Evolutionary conservation across 2,797 vertebrate genomes (phyloP).

Genomic region (Gastrophryne carolinensis): DNA sequence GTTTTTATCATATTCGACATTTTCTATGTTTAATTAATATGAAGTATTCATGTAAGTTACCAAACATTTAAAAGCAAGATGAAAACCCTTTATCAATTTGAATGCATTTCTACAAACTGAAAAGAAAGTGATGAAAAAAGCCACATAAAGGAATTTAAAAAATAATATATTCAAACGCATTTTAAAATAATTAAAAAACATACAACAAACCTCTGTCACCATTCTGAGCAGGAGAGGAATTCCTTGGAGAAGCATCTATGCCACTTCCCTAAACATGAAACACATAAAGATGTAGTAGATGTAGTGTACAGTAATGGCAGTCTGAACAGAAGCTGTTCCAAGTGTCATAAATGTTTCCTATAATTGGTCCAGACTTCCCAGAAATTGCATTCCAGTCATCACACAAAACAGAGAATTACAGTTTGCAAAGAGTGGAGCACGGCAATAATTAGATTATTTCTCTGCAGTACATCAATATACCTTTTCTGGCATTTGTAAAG

Average conservation of each 20-base stretch:
- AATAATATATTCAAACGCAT: too few relatives aligned
- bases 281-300: background rate
- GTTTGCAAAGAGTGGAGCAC: background rate
- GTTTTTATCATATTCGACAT: too few relatives aligned
- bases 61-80: too few relatives aligned
- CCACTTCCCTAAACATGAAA: slow-evolving; percentile 72
- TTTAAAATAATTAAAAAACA: too few relatives aligned
- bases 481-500: background rate
- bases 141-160: too few relatives aligned
- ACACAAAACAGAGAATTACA: background rate
- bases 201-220: slow-evolving; percentile 92
- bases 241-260: slow-evolving; percentile 90
- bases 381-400: background rate
- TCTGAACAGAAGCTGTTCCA: background rate
- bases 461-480: background rate
- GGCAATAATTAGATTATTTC: slow-evolving; percentile 16
- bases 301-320: slow-evolving; percentile 8
- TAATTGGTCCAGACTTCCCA: background rate
- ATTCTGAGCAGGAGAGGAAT: slow-evolving; percentile 87
- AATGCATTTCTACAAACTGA: too few relatives aligned
- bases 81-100: too few relatives aligned
- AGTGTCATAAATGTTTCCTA: background rate
- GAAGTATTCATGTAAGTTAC: too few relatives aligned
- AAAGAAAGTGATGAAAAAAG: too few relatives aligned
- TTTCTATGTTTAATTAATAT: too few relatives aligned